Evolutionary conservation across 2,113 vertebrate species (phyloP).

Genomic region (Baryphthengus martii): DNA sequence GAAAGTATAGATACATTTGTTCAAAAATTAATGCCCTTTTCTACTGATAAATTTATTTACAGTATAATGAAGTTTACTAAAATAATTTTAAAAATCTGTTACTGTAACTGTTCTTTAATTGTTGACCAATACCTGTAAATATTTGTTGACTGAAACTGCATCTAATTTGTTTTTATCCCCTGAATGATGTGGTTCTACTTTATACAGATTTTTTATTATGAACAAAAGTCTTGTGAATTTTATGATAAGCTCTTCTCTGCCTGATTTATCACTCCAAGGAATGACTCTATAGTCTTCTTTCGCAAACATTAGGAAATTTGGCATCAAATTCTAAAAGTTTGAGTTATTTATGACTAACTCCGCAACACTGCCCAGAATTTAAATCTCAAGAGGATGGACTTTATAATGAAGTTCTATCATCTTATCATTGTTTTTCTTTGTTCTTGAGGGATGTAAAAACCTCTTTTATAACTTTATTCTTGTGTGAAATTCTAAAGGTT

Average conservation of each 20-base stretch:
- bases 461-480: not conserved
- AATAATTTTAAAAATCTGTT: not conserved
- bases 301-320: constrained; percentile 19
- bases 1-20: not conserved
- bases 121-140: not conserved
- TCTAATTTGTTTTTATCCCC: too few relatives aligned
- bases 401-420: constrained; percentile 19
- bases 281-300: not conserved
- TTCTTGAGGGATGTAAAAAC: not conserved
- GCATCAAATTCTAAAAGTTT: not conserved
- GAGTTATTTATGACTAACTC: constrained; percentile 36
- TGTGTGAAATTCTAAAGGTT: not conserved
- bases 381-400: not conserved
- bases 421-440: constrained; percentile 16
- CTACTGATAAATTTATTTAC: not conserved
- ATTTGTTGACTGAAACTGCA: not conserved
- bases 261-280: constrained; percentile 14
- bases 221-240: constrained; percentile 20
- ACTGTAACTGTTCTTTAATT: not conserved
- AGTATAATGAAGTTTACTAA: not conserved
- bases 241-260: not conserved
- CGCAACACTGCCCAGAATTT: not conserved
- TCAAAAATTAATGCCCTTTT: not conserved
- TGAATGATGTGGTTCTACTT: not conserved
- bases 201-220: constrained; percentile 26